Conservation (phyloP, 2,797 vertebrate genomes). For the Syndactyla subalaris region DNA sequence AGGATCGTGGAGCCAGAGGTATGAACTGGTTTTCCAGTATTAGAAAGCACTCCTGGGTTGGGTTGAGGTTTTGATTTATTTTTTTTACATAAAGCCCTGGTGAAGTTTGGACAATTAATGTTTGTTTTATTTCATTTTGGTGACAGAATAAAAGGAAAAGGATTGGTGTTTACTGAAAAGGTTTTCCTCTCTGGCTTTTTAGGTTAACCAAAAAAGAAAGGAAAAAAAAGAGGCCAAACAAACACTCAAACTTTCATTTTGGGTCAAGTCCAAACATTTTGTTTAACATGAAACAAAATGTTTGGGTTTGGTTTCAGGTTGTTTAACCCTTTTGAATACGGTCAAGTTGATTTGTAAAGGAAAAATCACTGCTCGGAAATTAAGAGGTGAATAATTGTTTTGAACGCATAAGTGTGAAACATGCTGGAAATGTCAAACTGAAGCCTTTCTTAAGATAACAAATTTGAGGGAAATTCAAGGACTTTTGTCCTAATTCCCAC, state of each 20-base stretch:
- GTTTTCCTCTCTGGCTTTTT: conserved; percentile 38
- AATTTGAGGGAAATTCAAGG: neutral
- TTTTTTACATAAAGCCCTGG: neutral
- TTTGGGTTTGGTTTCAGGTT: conserved; percentile 71
- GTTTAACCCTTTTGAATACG: conserved; percentile 65
- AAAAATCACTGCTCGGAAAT: conserved; percentile 1
- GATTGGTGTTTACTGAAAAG: conserved; percentile 16
- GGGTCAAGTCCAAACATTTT: conserved; percentile 70
- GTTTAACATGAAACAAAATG: conserved; percentile 71
- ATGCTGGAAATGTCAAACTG: accelerated
- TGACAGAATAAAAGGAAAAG: conserved; percentile 8
- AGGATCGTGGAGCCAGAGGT: accelerated
- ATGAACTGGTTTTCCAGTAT: neutral
- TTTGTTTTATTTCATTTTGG: neutral
- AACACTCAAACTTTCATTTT: conserved; percentile 65
- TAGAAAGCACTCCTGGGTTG: neutral
- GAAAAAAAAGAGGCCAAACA: conserved; percentile 39
- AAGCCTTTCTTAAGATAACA: neutral
- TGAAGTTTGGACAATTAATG: neutral
- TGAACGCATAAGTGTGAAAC: neutral
- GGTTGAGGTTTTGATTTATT: neutral
- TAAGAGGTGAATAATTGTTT: neutral
- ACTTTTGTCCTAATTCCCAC: neutral
- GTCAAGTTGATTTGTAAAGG: conserved; percentile 55
- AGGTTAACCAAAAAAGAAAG: conserved; percentile 26